A percentile compares a stretch with the other conserved stretches of the same genome.
Evolutionary conservation across 2,113 vertebrate species (phyloP).

Genomic region (Bostrychus sinensis): DNA sequence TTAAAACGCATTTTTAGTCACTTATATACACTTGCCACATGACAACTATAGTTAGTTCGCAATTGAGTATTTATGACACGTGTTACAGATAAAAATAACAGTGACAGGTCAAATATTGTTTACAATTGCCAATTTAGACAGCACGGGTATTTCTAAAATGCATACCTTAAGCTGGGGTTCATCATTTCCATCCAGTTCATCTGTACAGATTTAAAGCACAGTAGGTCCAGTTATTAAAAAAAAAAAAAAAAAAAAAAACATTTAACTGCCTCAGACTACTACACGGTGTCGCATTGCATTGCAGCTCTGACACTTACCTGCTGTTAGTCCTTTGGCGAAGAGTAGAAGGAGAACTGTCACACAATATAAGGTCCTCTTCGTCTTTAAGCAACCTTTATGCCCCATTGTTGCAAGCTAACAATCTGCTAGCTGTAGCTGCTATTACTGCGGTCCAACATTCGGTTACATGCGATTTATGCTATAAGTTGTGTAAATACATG

Average conservation of each 20-base stretch:
- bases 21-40: no score
- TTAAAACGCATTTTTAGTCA: no score
- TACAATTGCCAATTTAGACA: no score
- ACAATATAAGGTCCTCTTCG: conserved; percentile 43
- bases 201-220: conserved; percentile 53
- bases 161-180: conserved; percentile 69
- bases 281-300: neutral
- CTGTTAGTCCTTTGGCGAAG: conserved; percentile 43
- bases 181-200: conserved; percentile 61
- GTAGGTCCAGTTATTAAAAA: neutral
- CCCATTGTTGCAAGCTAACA: conserved; percentile 62
- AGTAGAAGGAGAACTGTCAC: conserved; percentile 57
- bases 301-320: conserved; percentile 64
- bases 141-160: no score
- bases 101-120: no score
- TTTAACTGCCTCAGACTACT: neutral
- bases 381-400: conserved; percentile 43
- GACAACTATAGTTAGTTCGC: no score
- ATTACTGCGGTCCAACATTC: conserved; percentile 57
- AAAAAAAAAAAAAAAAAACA: neutral
- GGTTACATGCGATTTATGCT: conserved; percentile 26
- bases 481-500: conserved; percentile 7
- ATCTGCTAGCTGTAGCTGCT: conserved; percentile 61
- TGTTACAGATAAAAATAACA: no score
- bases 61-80: no score